Base-by-base conservation (phyloP, 2,797 vertebrate genomes). In the Poecilia picta region DNA sequence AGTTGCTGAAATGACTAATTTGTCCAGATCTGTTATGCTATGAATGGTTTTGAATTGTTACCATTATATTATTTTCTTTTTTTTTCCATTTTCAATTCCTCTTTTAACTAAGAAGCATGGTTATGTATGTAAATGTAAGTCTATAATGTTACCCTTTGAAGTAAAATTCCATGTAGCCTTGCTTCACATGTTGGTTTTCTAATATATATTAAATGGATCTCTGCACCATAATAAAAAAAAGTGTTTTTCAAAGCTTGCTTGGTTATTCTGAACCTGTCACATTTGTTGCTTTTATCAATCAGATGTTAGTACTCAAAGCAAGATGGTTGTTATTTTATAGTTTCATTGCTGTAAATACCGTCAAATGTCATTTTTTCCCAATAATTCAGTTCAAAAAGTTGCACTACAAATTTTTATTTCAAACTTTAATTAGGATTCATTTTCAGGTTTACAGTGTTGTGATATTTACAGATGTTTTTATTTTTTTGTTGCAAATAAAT, bases 121-220 rank as follows among this genome's bases (percentile, higher is more conserved):
- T 87, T 84, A 87, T 94, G 94, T 95, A 93, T 95, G 95, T 91
- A 95, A 95, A 93, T 94, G 95, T 89, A 93, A 93, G 88, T 93
- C 91, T 90, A 92, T 88, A 94, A 90, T 86, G 91, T 88, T 95
- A 91, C 85, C 83, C 90, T 83, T 85, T 93, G 87, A 94, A 94
- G 88, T 94, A 83, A 91, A 94, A 89, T 88, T 83, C 90, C 90
- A 93, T 94, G 85, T 94, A 94, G 89, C 89, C 90, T 92, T 91
- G 90, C 90, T 90, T 92, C 94, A 95, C 95, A 94, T 94, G 89
- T 95, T 95, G 89, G 91, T 96, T 96, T 95, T 95, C 94, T 96
- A 95, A 96, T 96, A 96, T 96, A 96, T 96, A 96, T 96, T 93
- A 94, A 95, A 94, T 93, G 91, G 89, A 93, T 94, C 94, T 94